A percentile compares a stretch with the other conserved stretches of the same genome.
Evolutionary conservation across 2,888 invertebrate genomes (phyloP).

Genomic region (Rotaria magnacalcarata): DNA sequence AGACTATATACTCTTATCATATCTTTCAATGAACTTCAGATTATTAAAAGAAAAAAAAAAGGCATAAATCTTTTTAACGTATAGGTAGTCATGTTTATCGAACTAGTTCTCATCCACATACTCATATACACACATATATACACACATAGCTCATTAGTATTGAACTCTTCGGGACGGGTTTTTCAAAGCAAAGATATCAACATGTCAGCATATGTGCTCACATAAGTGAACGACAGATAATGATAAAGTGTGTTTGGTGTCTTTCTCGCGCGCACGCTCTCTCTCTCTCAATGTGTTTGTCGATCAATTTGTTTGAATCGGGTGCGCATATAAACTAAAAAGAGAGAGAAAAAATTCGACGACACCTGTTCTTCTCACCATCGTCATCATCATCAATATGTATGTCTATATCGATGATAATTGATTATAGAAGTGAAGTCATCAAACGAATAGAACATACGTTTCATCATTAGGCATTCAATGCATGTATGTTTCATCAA

Average conservation of each 20-base stretch:
- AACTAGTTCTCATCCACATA: slow-evolving; percentile 15
- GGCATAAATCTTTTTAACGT: slow-evolving; percentile 22
- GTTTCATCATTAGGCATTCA: slow-evolving; percentile 1
- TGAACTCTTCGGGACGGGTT: slow-evolving; percentile 13
- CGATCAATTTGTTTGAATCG: slow-evolving; percentile 22
- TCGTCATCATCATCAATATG: neutral
- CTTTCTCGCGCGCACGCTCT: neutral
- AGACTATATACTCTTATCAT: slow-evolving; percentile 15
- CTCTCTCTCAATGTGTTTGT: neutral
- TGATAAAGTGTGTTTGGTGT: slow-evolving; percentile 21
- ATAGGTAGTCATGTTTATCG: slow-evolving; percentile 21
- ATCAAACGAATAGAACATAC: neutral
- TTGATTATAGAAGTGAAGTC: slow-evolving; percentile 6
- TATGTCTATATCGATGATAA: neutral
- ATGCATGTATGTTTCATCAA: neutral
- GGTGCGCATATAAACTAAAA: neutral
- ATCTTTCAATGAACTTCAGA: slow-evolving; percentile 10
- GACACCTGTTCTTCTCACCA: slow-evolving; percentile 20
- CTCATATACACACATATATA: neutral
- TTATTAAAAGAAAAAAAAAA: neutral
- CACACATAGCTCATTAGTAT: neutral
- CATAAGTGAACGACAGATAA: slow-evolving; percentile 17
- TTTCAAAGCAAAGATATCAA: slow-evolving; percentile 22
- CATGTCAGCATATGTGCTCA: slow-evolving; percentile 20
- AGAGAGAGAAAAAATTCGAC: neutral